Evolutionary conservation across 1,140 invertebrate genomes (phyloP).

Genomic region (Epicauta chinensis): DNA sequence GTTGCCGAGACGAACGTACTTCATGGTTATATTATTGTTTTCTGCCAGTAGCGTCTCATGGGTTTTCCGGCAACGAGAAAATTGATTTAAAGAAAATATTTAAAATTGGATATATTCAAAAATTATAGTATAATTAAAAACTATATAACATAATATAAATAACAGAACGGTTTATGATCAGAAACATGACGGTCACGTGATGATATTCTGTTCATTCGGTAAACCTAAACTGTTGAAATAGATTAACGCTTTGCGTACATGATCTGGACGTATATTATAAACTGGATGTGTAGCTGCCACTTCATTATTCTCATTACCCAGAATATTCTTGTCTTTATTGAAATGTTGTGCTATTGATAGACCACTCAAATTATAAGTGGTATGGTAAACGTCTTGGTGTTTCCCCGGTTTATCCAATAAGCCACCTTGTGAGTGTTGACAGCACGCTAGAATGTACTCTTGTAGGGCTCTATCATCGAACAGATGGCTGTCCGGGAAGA

Average conservation of each 20-base stretch:
- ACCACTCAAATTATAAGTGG: constrained; percentile 94
- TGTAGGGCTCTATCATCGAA: constrained; percentile 84
- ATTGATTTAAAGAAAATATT: too few species aligned
- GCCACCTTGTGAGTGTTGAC: constrained; percentile 84
- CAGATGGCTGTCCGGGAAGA: constrained; percentile 51
- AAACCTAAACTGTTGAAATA: constrained; percentile 42
- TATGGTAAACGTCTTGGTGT: constrained; percentile 88
- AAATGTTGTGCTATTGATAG: constrained; percentile 89
- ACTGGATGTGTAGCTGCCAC: constrained; percentile 58
- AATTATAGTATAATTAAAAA: too few species aligned
- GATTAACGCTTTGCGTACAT: constrained; percentile 45
- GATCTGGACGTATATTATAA: constrained; percentile 57
- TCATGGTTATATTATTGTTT: too few species aligned
- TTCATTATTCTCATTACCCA: constrained; percentile 56
- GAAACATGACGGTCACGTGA: constrained; percentile 1
- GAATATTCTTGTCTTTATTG: constrained; percentile 47
- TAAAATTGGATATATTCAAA: too few species aligned
- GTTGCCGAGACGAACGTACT: too few species aligned
- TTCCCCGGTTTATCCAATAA: constrained; percentile 94
- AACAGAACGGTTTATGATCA: too few species aligned
- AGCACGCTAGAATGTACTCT: constrained; percentile 91
- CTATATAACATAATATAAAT: too few species aligned
- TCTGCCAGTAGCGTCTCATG: too few species aligned
- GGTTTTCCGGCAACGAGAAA: too few species aligned
- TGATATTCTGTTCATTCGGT: constrained; percentile 3